Conservation (phyloP, 2,113 vertebrate species). For the Aptenodytes forsteri region DNA sequence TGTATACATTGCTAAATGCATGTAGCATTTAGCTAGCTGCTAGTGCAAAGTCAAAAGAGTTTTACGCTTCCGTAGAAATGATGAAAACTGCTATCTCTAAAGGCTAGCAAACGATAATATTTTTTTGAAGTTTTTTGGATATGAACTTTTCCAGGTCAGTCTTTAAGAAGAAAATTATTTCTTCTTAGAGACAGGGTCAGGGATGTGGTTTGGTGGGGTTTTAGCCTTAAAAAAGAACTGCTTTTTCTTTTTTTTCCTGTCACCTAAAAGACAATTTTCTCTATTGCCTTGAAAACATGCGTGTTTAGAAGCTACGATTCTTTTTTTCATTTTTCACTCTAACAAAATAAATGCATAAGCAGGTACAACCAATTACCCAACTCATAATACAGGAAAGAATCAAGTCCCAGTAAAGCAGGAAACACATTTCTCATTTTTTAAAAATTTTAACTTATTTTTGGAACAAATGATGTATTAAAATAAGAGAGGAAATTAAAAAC, state of each 20-base stretch:
- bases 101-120: not conserved
- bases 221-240: not conserved
- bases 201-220: not conserved
- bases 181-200: not conserved
- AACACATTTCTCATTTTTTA: not conserved
- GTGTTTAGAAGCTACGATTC: not conserved
- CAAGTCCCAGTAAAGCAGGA: not conserved
- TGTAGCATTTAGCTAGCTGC: not conserved
- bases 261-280: not conserved
- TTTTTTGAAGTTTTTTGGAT: not conserved
- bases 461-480: not conserved
- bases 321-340: not conserved
- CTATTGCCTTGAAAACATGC: accelerated
- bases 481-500: constrained; percentile 8
- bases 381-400: not conserved
- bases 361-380: not conserved
- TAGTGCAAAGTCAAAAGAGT: not conserved
- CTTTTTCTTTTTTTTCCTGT: not conserved
- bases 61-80: not conserved
- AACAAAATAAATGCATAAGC: not conserved
- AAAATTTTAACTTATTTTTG: not conserved
- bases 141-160: not conserved
- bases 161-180: not conserved
- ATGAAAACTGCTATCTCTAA: not conserved
- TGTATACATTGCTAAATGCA: not conserved